Percentiles rank a stretch among this genome's conserved stretches.
These are phyloP conservation scores for Pammene aurita DNA, from an alignment of 2,888 invertebrate species.

Conservation along the genomic window DNA sequence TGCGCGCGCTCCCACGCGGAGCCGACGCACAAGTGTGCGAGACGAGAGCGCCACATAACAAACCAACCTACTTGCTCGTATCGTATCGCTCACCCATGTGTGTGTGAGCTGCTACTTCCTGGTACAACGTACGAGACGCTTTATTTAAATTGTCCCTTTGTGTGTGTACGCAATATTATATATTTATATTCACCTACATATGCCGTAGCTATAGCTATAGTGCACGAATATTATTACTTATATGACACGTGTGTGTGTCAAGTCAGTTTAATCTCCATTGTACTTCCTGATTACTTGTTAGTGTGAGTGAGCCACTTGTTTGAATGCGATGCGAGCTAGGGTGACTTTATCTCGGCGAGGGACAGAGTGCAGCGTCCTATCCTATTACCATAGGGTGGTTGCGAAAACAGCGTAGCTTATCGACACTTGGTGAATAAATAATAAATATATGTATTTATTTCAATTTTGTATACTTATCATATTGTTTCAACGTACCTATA, in stretches of 20 bases:
- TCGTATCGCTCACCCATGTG: constrained; percentile 62
- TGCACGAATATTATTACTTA: constrained; percentile 78
- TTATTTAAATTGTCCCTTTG: constrained; percentile 78
- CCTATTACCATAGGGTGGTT: constrained; percentile 66
- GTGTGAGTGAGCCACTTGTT: constrained; percentile 83
- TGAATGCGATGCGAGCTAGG: constrained; percentile 81
- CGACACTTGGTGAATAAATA: constrained; percentile 9
- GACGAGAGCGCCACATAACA: constrained; percentile 67
- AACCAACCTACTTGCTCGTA: constrained; percentile 63
- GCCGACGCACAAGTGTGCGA: constrained; percentile 73
- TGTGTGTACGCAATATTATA: constrained; percentile 79
- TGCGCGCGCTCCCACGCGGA: constrained; percentile 82
- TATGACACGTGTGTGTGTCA: constrained; percentile 70
- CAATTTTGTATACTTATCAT: not conserved
- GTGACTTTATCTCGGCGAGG: constrained; percentile 81
- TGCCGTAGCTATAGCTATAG: constrained; percentile 56
- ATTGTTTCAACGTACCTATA: not conserved
- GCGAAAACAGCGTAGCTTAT: constrained; percentile 32
- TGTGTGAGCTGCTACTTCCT: constrained; percentile 81
- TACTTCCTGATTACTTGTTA: constrained; percentile 76
- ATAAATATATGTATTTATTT: not conserved
- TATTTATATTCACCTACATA: constrained; percentile 69
- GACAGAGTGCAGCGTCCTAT: constrained; percentile 82
- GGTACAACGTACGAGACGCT: constrained; percentile 80
- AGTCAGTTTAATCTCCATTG: constrained; percentile 81